Base-by-base conservation (phyloP, 2,113 vertebrate genomes). In the Takifugu flavidus region DNA sequence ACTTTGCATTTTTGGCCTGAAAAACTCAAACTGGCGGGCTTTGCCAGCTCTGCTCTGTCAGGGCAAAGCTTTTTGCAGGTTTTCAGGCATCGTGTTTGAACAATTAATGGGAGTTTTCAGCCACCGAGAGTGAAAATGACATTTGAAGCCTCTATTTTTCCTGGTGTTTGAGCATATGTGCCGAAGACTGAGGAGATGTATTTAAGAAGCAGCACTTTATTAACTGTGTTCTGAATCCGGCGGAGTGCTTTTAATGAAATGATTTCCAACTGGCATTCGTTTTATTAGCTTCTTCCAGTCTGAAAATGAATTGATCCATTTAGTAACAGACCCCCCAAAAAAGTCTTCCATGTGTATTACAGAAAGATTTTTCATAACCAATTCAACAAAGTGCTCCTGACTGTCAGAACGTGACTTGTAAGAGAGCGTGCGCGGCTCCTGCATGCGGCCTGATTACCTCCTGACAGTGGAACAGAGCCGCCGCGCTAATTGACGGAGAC, bases 101-200 rank as follows among this genome's bases (percentile, higher is more conserved):
- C 20, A 20, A 20, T 20, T 20, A 20, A 20, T 20, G 20, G 20
- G 0, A 28, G 29, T 49, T 57, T 56, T 64, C 31, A 65, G 53
- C 69, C 62, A 67, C 78, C 75, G 79, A 68, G 59, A 43, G n/a
- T 47, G 51, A 65, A 56, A 47, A 74, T 58, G 66, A 51, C 66
- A 46, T 56, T 68, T 39, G 34, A 39, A 39, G 34, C 34, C 20
- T 70, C 4, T 28, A 59, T 74, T 67, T 54, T 31, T 31, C 43
- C 25, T 1, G 31, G 53, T 15, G 29, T 25, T 66, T 13, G 1
- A 44, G 64, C 31, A 28, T 45, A 42, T 43, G 14, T 28, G 13
- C 2, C 0, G 47, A 49, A 55, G 25, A 5, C 70, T 67, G 28
- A 73, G 53, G 31, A 55, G 49, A 44, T 58, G 25, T 5, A 20